These are phyloP conservation scores for Halichoerus grypus DNA, from an alignment of 2,113 vertebrate species.

Conservation along the genomic window DNA sequence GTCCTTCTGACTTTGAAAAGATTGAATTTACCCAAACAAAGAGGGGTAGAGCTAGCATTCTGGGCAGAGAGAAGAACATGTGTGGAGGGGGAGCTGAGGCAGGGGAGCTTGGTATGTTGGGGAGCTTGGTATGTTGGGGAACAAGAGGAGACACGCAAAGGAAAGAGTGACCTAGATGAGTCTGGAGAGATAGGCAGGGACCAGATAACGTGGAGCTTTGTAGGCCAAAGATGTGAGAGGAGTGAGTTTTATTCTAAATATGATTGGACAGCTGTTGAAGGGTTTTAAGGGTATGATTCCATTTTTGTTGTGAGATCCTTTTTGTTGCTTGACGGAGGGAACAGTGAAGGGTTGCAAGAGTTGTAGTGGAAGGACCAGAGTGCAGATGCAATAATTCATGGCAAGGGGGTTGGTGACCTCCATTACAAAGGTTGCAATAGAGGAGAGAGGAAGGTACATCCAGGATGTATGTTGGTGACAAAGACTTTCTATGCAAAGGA, in stretches of 20 bases:
- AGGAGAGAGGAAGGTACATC: background rate
- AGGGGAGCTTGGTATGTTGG: background rate
- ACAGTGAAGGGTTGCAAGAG: background rate
- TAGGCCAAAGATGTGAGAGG: background rate
- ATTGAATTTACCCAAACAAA: background rate
- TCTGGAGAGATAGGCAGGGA: background rate
- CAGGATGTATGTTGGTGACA: no score
- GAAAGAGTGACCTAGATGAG: background rate
- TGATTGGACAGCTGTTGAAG: background rate
- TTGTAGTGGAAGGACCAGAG: background rate
- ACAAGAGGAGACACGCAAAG: background rate
- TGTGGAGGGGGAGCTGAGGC: no score
- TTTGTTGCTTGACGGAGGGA: background rate
- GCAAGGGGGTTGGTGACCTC: background rate
- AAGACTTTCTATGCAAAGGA: background rate
- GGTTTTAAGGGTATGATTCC: background rate
- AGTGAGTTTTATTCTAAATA: background rate
- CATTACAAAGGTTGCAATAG: background rate
- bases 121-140: background rate
- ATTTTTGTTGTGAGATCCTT: background rate
- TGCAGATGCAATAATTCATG: no score
- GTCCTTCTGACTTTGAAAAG: background rate
- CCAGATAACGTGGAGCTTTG: background rate
- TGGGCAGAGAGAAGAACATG: background rate
- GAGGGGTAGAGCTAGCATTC: background rate